Evolutionary conservation across 2,797 vertebrate genomes (phyloP).

Genomic region (Pipistrellus kuhlii): DNA sequence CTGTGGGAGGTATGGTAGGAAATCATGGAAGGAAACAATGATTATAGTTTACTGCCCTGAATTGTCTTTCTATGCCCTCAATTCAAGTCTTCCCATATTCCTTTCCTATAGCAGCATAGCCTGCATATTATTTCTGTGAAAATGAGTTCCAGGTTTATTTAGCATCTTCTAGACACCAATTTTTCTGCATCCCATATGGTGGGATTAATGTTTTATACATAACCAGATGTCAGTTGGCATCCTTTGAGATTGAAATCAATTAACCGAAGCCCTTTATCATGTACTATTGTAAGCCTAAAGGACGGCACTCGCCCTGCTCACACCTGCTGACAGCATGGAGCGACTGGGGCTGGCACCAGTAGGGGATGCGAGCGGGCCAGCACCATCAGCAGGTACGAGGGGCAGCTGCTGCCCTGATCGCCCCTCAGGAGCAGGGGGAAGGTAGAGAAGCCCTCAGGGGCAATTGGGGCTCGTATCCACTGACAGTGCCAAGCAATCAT

Average conservation of each 20-base stretch:
- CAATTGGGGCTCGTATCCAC: too few relatives aligned
- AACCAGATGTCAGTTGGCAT: not conserved
- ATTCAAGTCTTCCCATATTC: not conserved
- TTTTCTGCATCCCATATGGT: not conserved
- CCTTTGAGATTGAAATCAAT: slow-evolving; percentile 51
- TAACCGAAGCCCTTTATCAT: not conserved
- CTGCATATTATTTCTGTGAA: not conserved
- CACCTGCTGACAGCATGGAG: too few relatives aligned
- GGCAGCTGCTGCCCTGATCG: too few relatives aligned
- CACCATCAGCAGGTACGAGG: too few relatives aligned
- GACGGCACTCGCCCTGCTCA: too few relatives aligned
- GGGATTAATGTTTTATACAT: not conserved
- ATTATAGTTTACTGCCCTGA: not conserved
- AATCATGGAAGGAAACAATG: not conserved
- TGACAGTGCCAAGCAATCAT: too few relatives aligned
- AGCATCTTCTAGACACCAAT: not conserved
- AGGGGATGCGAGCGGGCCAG: too few relatives aligned
- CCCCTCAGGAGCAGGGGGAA: too few relatives aligned
- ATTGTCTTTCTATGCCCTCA: not conserved
- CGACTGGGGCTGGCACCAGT: too few relatives aligned
- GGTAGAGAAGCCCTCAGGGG: too few relatives aligned
- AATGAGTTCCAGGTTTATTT: not conserved
- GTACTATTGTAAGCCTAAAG: not conserved
- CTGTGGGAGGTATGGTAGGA: not conserved
- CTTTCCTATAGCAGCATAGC: not conserved